Base-by-base conservation (phyloP, 2,888 invertebrate species). In the Vanessa cardui region DNA sequence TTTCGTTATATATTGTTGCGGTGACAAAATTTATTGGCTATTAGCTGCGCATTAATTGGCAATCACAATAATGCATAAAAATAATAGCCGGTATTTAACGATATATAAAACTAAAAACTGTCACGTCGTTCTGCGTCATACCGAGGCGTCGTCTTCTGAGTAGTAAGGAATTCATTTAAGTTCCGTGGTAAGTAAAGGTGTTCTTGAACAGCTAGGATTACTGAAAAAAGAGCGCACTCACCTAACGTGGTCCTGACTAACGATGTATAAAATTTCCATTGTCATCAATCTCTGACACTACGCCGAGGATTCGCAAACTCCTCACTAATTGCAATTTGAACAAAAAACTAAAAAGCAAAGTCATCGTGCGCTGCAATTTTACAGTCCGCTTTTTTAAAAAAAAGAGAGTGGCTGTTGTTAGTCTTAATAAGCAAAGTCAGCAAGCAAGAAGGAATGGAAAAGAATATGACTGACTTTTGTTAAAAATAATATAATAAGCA, bases 201-300 rank as follows among this genome's bases (percentile, higher is more conserved):
- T 84, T 80, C 83, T 82, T 83, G 82, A 82, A 78, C 80, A 83
- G 84, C 82, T 86, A 82, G 88, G 85, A 89, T 89, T 88, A 88
- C 88, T 87, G 85, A 86, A 88, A 89, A 88, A 90, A 87, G 86
- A 88, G 85, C 87, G 83, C 71, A 81, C 83, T 89, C 89, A 90
- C 89, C 88, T 89, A 90, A 89, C 90, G 84, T 88, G 87, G 82
- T 85, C 83, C 84, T 86, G 90, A 83, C 91, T 92, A 92, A 92
- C 92, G 92, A 92, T 90, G 92, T 91, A 92, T 91, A 92, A 92
- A 91, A 91, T 90, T 92, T 91, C 90, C 91, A 92, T 91, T 91
- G 91, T 92, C 92, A 92, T 92, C 92, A 92, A 92, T 92, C 92
- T 91, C 92, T 89, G 92, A 90, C 91, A 88, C 87, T 86, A 83